Percentiles rank a stretch among this genome's conserved stretches.
phyloP scores from a whole-genome alignment of 2,113 vertebrate species.

The Cavia aperea region DNA sequence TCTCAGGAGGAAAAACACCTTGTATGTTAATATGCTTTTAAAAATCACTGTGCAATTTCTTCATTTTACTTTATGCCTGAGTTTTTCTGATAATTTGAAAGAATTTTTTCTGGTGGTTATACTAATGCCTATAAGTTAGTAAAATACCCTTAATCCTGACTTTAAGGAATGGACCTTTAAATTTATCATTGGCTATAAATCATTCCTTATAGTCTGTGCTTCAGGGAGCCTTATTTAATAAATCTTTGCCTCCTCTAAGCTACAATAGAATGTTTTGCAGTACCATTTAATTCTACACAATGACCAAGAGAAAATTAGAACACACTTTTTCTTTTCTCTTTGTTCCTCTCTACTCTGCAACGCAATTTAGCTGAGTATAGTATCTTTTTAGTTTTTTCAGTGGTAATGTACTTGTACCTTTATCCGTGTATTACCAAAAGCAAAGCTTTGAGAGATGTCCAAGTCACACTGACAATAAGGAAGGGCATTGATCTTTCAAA shows the following conservation, averaged over 20 bases:
- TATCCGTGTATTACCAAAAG: neutral
- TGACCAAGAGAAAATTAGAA: neutral
- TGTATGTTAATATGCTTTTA: neutral
- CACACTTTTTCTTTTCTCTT: neutral
- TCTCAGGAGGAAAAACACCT: neutral
- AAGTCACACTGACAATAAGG: neutral
- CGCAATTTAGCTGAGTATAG: neutral
- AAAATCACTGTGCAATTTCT: neutral
- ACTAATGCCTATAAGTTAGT: constrained; percentile 1
- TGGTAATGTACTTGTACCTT: neutral
- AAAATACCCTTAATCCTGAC: neutral
- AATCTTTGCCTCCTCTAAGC: constrained; percentile 2
- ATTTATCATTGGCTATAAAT: constrained; percentile 30
- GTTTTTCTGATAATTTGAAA: constrained; percentile 7
- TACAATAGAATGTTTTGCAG: neutral
- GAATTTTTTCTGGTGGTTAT: neutral
- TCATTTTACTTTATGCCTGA: neutral
- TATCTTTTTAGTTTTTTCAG: neutral
- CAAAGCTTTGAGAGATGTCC: neutral
- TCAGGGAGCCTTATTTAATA: neutral
- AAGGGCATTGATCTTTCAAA: neutral
- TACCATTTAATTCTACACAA: neutral
- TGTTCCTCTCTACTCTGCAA: neutral
- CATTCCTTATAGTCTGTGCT: neutral
- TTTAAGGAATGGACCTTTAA: neutral